phyloP scores from a whole-genome alignment of 2,888 invertebrate species.

The Orchesella flavescens region DNA sequence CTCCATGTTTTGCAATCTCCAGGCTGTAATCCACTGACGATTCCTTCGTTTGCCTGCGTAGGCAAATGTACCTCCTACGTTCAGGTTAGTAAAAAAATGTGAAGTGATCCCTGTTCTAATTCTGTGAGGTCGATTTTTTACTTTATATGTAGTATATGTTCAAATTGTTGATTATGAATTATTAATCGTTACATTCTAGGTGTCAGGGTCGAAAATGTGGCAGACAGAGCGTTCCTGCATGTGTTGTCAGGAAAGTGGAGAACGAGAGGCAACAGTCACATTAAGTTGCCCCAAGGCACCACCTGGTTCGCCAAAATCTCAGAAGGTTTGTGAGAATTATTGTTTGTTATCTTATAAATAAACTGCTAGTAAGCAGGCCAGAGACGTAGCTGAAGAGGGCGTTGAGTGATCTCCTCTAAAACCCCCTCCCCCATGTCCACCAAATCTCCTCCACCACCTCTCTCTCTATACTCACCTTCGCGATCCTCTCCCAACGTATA shows the following conservation, averaged over 20 bases:
- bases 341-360: background rate
- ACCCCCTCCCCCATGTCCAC: too few species aligned
- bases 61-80: slow-evolving; percentile 93
- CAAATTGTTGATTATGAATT: too few species aligned
- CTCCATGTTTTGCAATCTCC: slow-evolving; percentile 92
- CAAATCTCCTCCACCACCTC: too few species aligned
- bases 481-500: too few species aligned
- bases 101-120: background rate
- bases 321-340: slow-evolving; percentile 81
- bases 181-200: too few species aligned
- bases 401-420: too few species aligned
- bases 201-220: slow-evolving; percentile 95
- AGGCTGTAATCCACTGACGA: slow-evolving; percentile 92
- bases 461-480: too few species aligned
- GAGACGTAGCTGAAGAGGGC: too few species aligned
- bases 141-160: too few species aligned
- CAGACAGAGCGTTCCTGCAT: slow-evolving; percentile 96
- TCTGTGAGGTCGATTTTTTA: too few species aligned
- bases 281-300: slow-evolving; percentile 92
- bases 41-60: slow-evolving; percentile 93
- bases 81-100: slow-evolving; percentile 78
- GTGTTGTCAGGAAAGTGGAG: slow-evolving; percentile 95
- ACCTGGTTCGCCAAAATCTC: slow-evolving; percentile 87
- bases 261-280: slow-evolving; percentile 90
- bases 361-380: too few species aligned